phyloP scores from a whole-genome alignment of 2,888 invertebrate genomes.

The Hemaris fuciformis region DNA sequence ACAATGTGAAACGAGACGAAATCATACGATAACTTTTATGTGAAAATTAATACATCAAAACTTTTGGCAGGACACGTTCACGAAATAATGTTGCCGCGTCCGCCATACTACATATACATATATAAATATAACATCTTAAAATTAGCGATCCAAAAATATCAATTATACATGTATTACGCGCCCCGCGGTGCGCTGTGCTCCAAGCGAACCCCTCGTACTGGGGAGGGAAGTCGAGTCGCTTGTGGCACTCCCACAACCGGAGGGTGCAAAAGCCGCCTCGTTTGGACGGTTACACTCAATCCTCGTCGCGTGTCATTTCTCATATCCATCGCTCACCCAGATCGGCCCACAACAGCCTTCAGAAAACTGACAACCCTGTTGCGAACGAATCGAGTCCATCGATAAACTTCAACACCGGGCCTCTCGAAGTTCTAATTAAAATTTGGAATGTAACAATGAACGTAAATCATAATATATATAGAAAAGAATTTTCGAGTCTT shows the following conservation, averaged over 20 bases:
- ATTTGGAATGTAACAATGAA: conserved; percentile 35
- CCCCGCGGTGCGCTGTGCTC: conserved; percentile 64
- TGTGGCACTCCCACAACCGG: conserved; percentile 58
- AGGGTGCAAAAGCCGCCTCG: conserved; percentile 77
- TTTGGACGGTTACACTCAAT: conserved; percentile 78
- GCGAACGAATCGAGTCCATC: conserved; percentile 45
- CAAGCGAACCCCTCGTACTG: conserved; percentile 52
- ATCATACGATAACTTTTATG: conserved; percentile 69
- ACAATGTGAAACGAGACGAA: conserved; percentile 43
- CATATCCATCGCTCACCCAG: conserved; percentile 19
- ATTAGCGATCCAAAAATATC: conserved; percentile 82
- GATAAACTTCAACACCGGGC: conserved; percentile 60
- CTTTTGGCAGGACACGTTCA: conserved; percentile 78
- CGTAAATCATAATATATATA: conserved; percentile 16
- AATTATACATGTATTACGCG: conserved; percentile 79
- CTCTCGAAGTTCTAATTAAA: conserved; percentile 52
- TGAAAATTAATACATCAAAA: conserved; percentile 80
- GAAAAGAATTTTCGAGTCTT: conserved; percentile 16
- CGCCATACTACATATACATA: conserved; percentile 81
- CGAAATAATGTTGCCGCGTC: conserved; percentile 77
- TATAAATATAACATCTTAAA: conserved; percentile 82
- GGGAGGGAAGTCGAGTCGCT: conserved; percentile 36
- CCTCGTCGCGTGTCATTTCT: conserved; percentile 63
- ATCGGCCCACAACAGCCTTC: conserved; percentile 28
- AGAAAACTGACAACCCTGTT: conserved; percentile 34